Conservation (phyloP, 2,113 vertebrate species). For the Myrmophylax atrothorax region DNA sequence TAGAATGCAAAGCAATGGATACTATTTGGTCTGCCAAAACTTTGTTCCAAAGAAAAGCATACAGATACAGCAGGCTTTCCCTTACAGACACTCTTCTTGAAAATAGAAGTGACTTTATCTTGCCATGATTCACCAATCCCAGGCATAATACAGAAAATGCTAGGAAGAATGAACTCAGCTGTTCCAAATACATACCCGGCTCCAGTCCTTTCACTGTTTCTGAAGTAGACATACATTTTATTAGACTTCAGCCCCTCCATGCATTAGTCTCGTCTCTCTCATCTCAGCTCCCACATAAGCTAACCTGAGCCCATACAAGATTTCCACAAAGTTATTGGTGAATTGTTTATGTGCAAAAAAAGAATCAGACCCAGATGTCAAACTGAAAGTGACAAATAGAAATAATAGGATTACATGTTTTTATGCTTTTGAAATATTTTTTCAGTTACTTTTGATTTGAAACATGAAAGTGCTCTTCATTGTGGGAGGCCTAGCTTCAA, state of each 20-base stretch:
- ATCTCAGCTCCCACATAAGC: not conserved
- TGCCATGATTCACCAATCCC: not conserved
- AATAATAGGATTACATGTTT: not conserved
- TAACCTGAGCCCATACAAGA: not conserved
- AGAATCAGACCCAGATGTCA: not conserved
- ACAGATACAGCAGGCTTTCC: not conserved
- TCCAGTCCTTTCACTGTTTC: not conserved
- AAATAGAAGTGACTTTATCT: not conserved
- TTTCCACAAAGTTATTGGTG: not conserved
- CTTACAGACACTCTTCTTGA: not conserved
- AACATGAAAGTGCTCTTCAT: not conserved
- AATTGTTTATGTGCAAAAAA: not conserved
- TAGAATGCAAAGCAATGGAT: not conserved
- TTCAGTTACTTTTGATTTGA: not conserved
- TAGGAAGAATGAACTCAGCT: not conserved
- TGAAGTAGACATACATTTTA: accelerated
- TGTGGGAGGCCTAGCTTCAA: constrained; percentile 22
- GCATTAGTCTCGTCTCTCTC: not conserved
- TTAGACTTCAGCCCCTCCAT: not conserved
- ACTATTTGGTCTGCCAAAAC: not conserved
- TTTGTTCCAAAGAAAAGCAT: not conserved
- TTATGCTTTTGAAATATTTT: not conserved
- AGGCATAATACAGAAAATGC: not conserved
- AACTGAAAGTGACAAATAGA: not conserved
- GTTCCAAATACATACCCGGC: not conserved